A percentile compares a stretch with the other conserved stretches of the same genome.
Conservation (phyloP, 2,113 vertebrate species). For the Rhinoptilus africanus region DNA sequence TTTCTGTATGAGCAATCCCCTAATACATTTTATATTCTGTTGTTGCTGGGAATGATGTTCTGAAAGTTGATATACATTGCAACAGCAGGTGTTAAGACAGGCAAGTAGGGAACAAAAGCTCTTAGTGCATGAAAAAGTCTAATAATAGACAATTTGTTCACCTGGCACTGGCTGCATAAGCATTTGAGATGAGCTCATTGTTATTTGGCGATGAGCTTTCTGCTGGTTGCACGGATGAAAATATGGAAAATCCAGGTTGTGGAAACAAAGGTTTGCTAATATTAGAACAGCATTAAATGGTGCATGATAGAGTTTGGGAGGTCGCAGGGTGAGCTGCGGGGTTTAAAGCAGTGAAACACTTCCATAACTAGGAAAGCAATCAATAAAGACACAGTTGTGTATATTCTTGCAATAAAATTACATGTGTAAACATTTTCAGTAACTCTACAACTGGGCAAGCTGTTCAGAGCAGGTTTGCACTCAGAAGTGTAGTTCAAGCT, state of each 20-base stretch:
- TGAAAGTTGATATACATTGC: slow-evolving; percentile 59
- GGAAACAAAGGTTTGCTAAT: slow-evolving; percentile 68
- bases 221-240: neutral
- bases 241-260: slow-evolving; percentile 59
- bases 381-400: slow-evolving; percentile 1
- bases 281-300: slow-evolving; percentile 57
- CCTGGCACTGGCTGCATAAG: slow-evolving; percentile 48
- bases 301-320: neutral
- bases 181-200: slow-evolving; percentile 66
- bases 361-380: neutral
- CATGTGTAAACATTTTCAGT: slow-evolving; percentile 20
- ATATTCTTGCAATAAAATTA: slow-evolving; percentile 20
- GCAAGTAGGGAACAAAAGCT: slow-evolving; percentile 64
- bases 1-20: slow-evolving; percentile 30
- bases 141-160: slow-evolving; percentile 71
- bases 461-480: slow-evolving; percentile 10
- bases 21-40: slow-evolving; percentile 56
- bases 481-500: neutral
- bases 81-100: slow-evolving; percentile 56
- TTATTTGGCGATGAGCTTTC: slow-evolving; percentile 57
- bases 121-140: slow-evolving; percentile 52
- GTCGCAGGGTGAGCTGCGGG: neutral
- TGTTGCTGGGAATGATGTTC: slow-evolving; percentile 15
- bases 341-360: neutral
- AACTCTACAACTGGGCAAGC: slow-evolving; percentile 9